These are phyloP conservation scores for Cheirogaleus major DNA, from an alignment of 2,797 vertebrate species.

Conservation along the genomic window DNA sequence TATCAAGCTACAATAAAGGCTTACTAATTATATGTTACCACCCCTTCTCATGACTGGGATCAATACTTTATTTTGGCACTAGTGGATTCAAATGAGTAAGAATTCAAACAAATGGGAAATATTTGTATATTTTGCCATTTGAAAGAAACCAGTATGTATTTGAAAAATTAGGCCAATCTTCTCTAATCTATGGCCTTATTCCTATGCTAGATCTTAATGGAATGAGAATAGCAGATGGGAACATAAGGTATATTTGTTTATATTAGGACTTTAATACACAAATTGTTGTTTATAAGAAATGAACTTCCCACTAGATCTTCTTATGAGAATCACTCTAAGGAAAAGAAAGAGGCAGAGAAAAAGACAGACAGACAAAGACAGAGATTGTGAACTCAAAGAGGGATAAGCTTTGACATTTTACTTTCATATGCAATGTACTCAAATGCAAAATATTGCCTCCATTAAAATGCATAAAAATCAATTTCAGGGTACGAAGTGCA, in stretches of 20 bases:
- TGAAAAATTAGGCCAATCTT: conserved; percentile 65
- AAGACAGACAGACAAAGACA: conserved; percentile 28
- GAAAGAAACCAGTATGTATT: conserved; percentile 62
- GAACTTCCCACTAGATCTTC: conserved; percentile 84
- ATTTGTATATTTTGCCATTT: conserved; percentile 17
- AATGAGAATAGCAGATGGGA: conserved; percentile 88
- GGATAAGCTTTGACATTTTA: neutral
- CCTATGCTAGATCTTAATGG: conserved; percentile 71
- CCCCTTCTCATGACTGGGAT: neutral
- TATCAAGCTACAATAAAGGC: neutral
- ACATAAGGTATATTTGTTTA: conserved; percentile 85
- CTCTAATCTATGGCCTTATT: conserved; percentile 18
- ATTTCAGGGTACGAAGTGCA: neutral
- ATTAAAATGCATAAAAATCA: conserved; percentile 68
- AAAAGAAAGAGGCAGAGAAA: conserved; percentile 39
- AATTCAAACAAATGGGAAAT: conserved; percentile 18
- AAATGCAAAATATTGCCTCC: conserved; percentile 42
- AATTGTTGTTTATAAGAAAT: conserved; percentile 88
- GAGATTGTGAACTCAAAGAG: conserved; percentile 6
- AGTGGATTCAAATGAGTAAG: neutral
- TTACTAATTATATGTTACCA: neutral
- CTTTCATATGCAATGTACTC: neutral
- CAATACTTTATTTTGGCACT: neutral
- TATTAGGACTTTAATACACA: conserved; percentile 91
- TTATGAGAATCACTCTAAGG: conserved; percentile 35